Evolutionary conservation across 2,797 vertebrate genomes (phyloP).

Genomic region (Sciaenops ocellatus): DNA sequence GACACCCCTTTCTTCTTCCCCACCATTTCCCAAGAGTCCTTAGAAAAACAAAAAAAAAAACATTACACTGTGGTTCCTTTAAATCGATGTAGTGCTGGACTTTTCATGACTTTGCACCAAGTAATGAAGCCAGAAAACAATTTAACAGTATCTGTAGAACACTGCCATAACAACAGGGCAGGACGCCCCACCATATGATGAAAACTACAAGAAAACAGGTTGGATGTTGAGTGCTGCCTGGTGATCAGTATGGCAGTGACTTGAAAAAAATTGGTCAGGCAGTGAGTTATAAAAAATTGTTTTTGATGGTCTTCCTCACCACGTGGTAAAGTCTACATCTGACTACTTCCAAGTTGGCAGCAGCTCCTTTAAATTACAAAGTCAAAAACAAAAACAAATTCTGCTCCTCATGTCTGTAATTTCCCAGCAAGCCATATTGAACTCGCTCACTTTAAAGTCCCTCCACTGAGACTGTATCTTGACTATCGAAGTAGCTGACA

Average conservation of each 20-base stretch:
- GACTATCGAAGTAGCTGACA: constrained; percentile 15
- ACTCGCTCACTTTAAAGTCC: constrained; percentile 24
- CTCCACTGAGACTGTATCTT: constrained; percentile 1
- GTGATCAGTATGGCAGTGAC: not conserved
- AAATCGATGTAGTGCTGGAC: not conserved
- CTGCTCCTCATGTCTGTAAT: not conserved
- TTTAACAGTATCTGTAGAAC: not conserved
- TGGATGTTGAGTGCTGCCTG: not conserved
- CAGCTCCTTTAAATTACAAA: constrained; percentile 18
- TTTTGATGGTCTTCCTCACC: not conserved
- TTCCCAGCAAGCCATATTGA: constrained; percentile 2
- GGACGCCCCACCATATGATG: not conserved
- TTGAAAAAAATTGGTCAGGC: not conserved
- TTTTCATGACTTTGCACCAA: constrained; percentile 7
- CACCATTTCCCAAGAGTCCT: constrained; percentile 99
- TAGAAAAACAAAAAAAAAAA: constrained; percentile 34
- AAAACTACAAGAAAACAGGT: not conserved
- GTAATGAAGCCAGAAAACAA: not conserved
- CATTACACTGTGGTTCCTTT: constrained; percentile 13
- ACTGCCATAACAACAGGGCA: not conserved
- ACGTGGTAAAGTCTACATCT: not conserved
- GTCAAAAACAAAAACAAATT: constrained; percentile 23
- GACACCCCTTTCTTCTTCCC: constrained; percentile 98
- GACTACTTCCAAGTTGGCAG: constrained; percentile 1
- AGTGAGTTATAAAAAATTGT: not conserved